These are phyloP conservation scores for Gandaritis pyraliata DNA, from an alignment of 2,888 invertebrate species.

Conservation along the genomic window DNA sequence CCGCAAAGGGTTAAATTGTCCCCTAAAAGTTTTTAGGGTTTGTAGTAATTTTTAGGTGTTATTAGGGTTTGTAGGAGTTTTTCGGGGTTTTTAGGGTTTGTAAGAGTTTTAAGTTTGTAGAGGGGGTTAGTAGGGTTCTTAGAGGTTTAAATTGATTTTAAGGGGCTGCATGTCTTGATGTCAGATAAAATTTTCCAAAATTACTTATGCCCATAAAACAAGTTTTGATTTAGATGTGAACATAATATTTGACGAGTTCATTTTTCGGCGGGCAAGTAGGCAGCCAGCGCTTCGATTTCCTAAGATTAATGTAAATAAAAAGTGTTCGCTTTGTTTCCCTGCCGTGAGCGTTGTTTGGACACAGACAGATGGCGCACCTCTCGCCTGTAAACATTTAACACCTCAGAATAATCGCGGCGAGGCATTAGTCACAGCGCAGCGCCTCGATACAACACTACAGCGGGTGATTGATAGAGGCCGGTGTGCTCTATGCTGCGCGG, in stretches of 20 bases:
- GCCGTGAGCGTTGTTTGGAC: conserved; percentile 59
- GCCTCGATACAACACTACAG: conserved; percentile 51
- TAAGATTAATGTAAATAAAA: conserved; percentile 36
- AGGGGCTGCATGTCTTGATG: no score
- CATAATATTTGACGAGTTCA: conserved; percentile 28
- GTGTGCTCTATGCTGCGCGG: conserved; percentile 33
- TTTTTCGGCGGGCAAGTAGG: conserved; percentile 26
- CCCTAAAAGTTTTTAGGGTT: no score
- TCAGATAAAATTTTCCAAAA: no score
- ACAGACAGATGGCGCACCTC: conserved; percentile 64
- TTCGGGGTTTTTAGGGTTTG: no score
- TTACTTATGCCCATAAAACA: not conserved
- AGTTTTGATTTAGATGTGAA: conserved; percentile 10
- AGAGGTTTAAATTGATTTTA: no score
- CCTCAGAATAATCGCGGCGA: conserved; percentile 50
- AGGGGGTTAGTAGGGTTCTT: no score
- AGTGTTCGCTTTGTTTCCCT: conserved; percentile 45
- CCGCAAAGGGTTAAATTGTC: no score
- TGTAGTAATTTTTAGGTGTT: no score
- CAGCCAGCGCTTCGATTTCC: conserved; percentile 18
- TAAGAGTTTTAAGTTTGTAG: no score
- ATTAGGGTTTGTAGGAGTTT: no score
- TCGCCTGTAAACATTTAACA: conserved; percentile 72
- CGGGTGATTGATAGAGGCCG: conserved; percentile 64
- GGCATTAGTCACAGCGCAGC: conserved; percentile 48